Evolutionary conservation across 2,797 vertebrate species (phyloP).

Genomic region (Cynodonichthys magdalenae): DNA sequence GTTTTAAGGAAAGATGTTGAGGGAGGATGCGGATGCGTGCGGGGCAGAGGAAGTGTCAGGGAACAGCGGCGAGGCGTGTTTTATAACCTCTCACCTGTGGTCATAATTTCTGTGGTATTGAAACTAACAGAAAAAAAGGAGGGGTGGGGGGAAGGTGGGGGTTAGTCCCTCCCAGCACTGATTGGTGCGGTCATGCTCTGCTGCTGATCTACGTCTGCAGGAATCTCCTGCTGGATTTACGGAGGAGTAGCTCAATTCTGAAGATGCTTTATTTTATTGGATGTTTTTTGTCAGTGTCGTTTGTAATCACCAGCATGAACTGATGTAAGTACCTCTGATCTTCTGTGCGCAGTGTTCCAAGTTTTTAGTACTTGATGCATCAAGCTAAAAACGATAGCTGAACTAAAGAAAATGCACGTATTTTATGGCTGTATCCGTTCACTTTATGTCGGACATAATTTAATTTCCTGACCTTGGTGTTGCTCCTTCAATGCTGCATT

Average conservation of each 20-base stretch:
- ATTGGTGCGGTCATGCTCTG: conserved; percentile 55
- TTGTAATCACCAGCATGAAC: conserved; percentile 59
- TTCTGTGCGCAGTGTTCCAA: conserved; percentile 14
- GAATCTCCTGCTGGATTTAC: conserved; percentile 71
- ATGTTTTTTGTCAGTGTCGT: too few relatives aligned
- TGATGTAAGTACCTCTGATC: conserved; percentile 70
- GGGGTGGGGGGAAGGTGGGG: conserved; percentile 33
- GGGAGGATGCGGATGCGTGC: conserved; percentile 32
- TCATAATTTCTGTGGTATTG: conserved; percentile 52
- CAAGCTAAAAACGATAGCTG: conserved; percentile 2
- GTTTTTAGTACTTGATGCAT: conserved; percentile 17
- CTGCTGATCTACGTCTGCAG: conserved; percentile 63
- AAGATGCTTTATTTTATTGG: conserved; percentile 52
- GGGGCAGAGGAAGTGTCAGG: conserved; percentile 30
- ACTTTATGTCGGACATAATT: conserved; percentile 36
- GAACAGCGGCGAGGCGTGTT: conserved; percentile 41
- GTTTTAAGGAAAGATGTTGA: conserved; percentile 43
- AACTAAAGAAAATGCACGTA: conserved; percentile 14
- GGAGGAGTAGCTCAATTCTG: conserved; percentile 40
- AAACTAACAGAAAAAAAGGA: conserved; percentile 33
- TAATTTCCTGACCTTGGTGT: conserved; percentile 45
- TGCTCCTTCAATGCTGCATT: conserved; percentile 28
- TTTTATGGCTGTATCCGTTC: conserved; percentile 15
- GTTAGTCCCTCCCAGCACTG: conserved; percentile 35
- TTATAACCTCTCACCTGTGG: conserved; percentile 64